phyloP scores from a whole-genome alignment of 2,113 vertebrate species.

The Heterotis niloticus region DNA sequence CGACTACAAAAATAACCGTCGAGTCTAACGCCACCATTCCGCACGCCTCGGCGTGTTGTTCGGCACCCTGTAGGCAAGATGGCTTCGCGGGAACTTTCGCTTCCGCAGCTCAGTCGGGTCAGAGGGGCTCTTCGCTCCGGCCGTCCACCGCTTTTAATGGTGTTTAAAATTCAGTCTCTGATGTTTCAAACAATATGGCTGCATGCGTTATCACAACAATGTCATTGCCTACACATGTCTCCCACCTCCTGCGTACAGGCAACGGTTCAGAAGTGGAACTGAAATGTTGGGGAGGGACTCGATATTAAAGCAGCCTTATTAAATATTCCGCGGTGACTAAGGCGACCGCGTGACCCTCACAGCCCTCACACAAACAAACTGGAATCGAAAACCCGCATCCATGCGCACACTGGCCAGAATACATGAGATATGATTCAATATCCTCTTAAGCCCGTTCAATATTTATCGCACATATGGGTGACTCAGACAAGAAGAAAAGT shows the following conservation, averaged over 20 bases:
- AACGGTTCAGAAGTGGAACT: constrained; percentile 4
- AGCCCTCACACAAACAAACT: neutral
- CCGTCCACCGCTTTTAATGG: neutral
- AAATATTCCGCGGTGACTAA: neutral
- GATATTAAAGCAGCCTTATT: constrained; percentile 9
- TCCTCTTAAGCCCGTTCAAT: neutral
- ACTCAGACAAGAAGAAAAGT: neutral
- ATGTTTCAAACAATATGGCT: neutral
- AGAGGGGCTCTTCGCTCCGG: neutral
- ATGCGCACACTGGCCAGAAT: neutral
- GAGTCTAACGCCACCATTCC: too few species aligned
- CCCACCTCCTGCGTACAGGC: neutral
- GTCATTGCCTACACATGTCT: constrained; percentile 24
- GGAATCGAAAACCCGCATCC: too few species aligned
- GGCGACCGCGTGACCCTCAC: neutral
- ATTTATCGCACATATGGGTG: constrained; percentile 19
- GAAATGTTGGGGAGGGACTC: neutral
- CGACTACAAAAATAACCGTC: too few species aligned
- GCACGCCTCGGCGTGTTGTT: too few species aligned
- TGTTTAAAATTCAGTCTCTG: neutral
- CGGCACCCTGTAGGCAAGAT: too few species aligned
- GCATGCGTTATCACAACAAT: neutral
- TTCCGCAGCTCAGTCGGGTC: neutral
- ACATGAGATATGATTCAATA: constrained; percentile 5
- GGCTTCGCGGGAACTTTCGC: neutral